Percentiles rank a stretch among this genome's conserved stretches.
Conservation (phyloP, 2,888 invertebrate species). For the Aproaerema taeniolella region DNA sequence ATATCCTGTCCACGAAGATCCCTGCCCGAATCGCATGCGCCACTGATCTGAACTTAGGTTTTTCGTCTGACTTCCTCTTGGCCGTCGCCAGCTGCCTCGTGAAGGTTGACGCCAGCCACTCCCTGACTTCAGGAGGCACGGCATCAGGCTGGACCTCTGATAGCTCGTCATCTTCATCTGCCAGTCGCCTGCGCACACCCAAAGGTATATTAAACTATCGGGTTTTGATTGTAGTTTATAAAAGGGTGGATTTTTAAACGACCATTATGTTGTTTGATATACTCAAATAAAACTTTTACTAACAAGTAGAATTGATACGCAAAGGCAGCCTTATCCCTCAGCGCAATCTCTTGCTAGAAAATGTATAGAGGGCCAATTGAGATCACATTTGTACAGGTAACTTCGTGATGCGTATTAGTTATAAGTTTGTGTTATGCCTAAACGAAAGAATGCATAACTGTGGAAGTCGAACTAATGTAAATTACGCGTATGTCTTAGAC, state of each 20-base stretch:
- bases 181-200: slow-evolving; percentile 80
- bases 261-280: not conserved
- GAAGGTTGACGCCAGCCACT: slow-evolving; percentile 97
- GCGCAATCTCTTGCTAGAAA: no score
- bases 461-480: no score
- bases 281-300: not conserved
- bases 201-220: slow-evolving; percentile 21
- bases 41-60: slow-evolving; percentile 94
- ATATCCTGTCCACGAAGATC: slow-evolving; percentile 96
- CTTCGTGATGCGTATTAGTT: no score
- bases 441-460: no score
- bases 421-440: no score
- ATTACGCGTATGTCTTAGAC: no score
- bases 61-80: slow-evolving; percentile 85
- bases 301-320: no score
- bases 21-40: slow-evolving; percentile 98
- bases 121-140: slow-evolving; percentile 96
- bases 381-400: no score
- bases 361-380: not conserved
- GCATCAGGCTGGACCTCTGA: slow-evolving; percentile 98
- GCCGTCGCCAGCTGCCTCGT: slow-evolving; percentile 92
- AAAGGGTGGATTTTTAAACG: not conserved
- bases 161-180: slow-evolving; percentile 96
- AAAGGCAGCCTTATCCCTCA: no score
- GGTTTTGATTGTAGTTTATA: not conserved